These are phyloP conservation scores for Pseudococcus viburni DNA, from an alignment of 2,888 invertebrate genomes.

Conservation along the genomic window DNA sequence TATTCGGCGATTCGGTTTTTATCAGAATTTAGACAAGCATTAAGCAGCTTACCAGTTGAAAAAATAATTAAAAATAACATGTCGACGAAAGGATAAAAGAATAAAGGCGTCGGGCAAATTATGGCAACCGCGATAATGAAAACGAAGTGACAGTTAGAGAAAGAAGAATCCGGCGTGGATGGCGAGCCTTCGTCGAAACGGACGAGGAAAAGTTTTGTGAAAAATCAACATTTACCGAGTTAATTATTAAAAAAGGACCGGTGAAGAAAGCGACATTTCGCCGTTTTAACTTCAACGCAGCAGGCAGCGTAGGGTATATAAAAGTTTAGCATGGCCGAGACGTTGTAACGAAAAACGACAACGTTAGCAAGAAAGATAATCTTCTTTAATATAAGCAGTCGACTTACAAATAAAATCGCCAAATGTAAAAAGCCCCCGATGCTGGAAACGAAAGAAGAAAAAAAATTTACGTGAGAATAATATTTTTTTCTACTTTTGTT, in stretches of 20 bases:
- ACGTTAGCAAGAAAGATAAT: slow-evolving; percentile 37
- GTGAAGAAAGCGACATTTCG: slow-evolving; percentile 42
- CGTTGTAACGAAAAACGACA: slow-evolving; percentile 39
- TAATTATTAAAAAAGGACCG: slow-evolving; percentile 53
- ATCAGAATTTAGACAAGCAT: slow-evolving; percentile 38
- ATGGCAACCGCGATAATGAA: slow-evolving; percentile 50
- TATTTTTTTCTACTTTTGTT: background rate
- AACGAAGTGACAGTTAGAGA: slow-evolving; percentile 38
- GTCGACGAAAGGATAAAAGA: slow-evolving; percentile 45
- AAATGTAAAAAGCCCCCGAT: slow-evolving; percentile 3
- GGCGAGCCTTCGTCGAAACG: background rate
- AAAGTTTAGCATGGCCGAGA: slow-evolving; percentile 10
- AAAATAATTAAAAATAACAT: slow-evolving; percentile 53
- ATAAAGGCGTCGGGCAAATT: slow-evolving; percentile 48
- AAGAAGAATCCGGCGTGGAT: background rate
- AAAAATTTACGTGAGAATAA: slow-evolving; percentile 15
- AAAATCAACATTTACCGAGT: slow-evolving; percentile 49
- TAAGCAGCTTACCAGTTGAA: slow-evolving; percentile 29
- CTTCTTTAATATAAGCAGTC: slow-evolving; percentile 29
- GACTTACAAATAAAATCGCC: slow-evolving; percentile 29
- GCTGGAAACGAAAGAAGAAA: background rate
- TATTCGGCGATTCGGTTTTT: slow-evolving; percentile 26
- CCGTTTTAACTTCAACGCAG: background rate
- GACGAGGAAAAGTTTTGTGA: slow-evolving; percentile 45
- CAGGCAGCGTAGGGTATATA: background rate